Base-by-base conservation (phyloP, 2,888 invertebrate genomes). In the Heteropelma amictum region DNA sequence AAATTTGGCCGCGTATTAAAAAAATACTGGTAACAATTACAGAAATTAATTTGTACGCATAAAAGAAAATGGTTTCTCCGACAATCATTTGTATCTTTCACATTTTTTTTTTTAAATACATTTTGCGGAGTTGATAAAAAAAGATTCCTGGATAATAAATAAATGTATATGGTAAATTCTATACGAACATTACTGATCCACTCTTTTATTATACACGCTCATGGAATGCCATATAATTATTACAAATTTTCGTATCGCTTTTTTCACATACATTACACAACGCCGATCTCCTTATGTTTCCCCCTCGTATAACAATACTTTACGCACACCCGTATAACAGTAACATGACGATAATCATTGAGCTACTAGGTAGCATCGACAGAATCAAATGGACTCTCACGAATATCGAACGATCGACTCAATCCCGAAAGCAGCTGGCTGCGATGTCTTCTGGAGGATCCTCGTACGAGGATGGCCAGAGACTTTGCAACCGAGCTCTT, bases 381-480 rank as follows among this genome's bases (percentile, higher is more conserved):
- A 14, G 33, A 65, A 53, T 23, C 12, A 65, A 65, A 49, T 53
- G 35, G 58, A 47, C n/a, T 42, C 28, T 3, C 30, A 65, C 47
- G 53, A 60, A 60, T 33, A 40, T 38, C 17, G 17, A 28, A 42
- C 1, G 10, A 54, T 63, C 35, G 12, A 33, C 17, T 56, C 51
- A 33, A 40, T 26, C 42, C 47, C 45, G 40, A 33, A 64, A n/a
- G 51, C 54, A 10, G 17, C 47, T 33, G 74, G 30, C 14, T 33
- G 69, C 17, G 64, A 49, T 61, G 74, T 72, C 81, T 73, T 79
- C 79, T 79, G 79, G 74, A 76, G 47, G 60, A 77, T 78, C 78
- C 77, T 81, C 80, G 76, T 71, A 19, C 70, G 72, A 64, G 76
- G 80, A 79, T 76, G 71, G 78, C 60, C 81, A 81, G 81, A 81